Conservation (phyloP, 2,113 vertebrate genomes). For the Menidia beryllina region DNA sequence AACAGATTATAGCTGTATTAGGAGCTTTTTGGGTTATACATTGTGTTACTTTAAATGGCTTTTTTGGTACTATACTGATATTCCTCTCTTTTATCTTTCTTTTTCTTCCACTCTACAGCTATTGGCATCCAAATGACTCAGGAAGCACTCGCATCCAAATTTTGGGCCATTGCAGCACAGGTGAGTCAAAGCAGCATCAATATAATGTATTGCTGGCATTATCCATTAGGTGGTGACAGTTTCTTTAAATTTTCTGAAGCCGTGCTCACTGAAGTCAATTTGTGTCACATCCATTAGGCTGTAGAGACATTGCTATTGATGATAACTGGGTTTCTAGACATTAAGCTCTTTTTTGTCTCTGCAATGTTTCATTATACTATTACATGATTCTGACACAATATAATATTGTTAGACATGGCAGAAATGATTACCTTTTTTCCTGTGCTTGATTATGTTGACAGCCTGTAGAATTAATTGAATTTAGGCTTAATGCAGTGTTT, state of each 20-base stretch:
- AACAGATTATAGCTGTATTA: no score
- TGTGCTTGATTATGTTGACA: slow-evolving; percentile 54
- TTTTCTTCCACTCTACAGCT: slow-evolving; percentile 55
- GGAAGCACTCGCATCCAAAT: slow-evolving; percentile 61
- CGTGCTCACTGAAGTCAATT: background rate
- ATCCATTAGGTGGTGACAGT: background rate
- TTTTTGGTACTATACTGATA: background rate
- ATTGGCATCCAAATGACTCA: slow-evolving; percentile 74
- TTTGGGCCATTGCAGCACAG: slow-evolving; percentile 64
- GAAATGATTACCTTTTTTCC: slow-evolving; percentile 35
- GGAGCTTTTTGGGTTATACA: no score
- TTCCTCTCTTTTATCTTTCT: slow-evolving; percentile 3
- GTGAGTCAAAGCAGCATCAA: slow-evolving; percentile 28
- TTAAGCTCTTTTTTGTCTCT: background rate
- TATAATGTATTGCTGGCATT: background rate
- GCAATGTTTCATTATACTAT: no score
- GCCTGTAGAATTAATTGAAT: slow-evolving; percentile 38
- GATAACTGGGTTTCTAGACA: no score
- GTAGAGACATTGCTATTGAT: no score
- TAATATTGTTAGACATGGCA: background rate
- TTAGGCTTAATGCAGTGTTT: slow-evolving; percentile 33
- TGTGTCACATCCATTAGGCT: background rate
- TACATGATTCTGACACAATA: background rate
- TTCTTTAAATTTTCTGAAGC: background rate
- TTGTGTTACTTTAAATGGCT: no score